A percentile compares a stretch with the other conserved stretches of the same genome.
phyloP scores from a whole-genome alignment of 2,797 vertebrate species.

The Epinephelus awoara region DNA sequence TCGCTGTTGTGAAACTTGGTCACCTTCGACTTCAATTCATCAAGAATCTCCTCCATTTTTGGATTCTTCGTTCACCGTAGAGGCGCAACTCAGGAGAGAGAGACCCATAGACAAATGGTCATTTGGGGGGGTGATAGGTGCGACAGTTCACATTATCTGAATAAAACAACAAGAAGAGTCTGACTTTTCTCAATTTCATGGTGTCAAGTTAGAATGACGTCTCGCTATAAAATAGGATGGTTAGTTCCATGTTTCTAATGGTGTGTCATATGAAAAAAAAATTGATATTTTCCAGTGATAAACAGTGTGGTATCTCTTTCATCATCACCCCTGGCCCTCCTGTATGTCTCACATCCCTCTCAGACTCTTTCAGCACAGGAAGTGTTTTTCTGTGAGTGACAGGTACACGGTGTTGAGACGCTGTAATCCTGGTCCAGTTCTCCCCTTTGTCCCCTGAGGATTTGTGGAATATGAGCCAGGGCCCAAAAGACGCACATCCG shows the following conservation, averaged over 20 bases:
- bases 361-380: constrained; percentile 51
- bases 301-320: constrained; percentile 38
- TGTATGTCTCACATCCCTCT: constrained; percentile 39
- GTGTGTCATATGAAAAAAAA: constrained; percentile 47
- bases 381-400: constrained; percentile 74
- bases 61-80: no score
- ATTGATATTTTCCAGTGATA: constrained; percentile 27
- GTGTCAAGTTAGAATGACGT: constrained; percentile 35
- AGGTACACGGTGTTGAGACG: constrained; percentile 60
- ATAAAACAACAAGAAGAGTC: constrained; percentile 9
- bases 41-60: no score
- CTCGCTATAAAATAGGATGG: constrained; percentile 28
- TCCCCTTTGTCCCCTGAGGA: constrained; percentile 61
- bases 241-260: constrained; percentile 42
- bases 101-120: no score
- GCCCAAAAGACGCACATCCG: constrained; percentile 43
- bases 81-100: no score
- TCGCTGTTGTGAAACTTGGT: no score
- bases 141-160: constrained; percentile 5
- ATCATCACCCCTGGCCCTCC: constrained; percentile 48
- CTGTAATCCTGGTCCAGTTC: constrained; percentile 73
- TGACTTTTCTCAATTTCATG: constrained; percentile 29
- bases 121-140: background rate
- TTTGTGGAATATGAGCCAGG: constrained; percentile 69
- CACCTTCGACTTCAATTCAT: no score